Evolutionary conservation across 2,888 invertebrate genomes (phyloP).

Genomic region (Drosophila paranaensis): DNA sequence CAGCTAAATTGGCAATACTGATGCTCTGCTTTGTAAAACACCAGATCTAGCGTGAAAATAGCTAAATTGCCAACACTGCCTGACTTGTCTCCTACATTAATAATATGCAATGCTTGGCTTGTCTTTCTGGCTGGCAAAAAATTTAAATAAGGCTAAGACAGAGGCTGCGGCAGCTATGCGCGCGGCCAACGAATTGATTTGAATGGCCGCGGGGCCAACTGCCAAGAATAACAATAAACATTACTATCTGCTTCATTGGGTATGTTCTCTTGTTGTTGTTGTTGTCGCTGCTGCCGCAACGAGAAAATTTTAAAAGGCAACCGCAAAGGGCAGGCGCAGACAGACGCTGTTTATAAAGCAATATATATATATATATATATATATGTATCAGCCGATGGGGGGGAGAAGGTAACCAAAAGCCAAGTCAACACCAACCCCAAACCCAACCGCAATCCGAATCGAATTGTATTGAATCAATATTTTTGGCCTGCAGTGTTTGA

Average conservation of each 20-base stretch:
- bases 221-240: conserved; percentile 76
- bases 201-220: conserved; percentile 62
- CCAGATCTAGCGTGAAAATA: no score
- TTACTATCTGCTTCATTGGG: conserved; percentile 79
- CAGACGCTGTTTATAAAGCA: conserved; percentile 69
- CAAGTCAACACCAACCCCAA: conserved; percentile 4
- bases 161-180: conserved; percentile 12
- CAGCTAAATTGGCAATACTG: no score
- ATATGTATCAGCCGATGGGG: neutral
- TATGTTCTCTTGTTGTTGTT: conserved; percentile 56
- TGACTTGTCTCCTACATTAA: conserved; percentile 27
- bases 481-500: conserved; percentile 40
- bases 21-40: no score
- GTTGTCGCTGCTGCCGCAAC: conserved; percentile 8
- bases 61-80: neutral
- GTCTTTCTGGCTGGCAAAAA: conserved; percentile 25
- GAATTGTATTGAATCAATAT: conserved; percentile 62
- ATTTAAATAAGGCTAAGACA: conserved; percentile 51
- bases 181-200: conserved; percentile 67
- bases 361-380: conserved; percentile 46
- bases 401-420: conserved; percentile 2
- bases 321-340: conserved; percentile 42
- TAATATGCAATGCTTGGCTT: conserved; percentile 55
- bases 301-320: conserved; percentile 54
- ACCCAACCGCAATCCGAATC: conserved; percentile 19